Evolutionary conservation across 2,797 vertebrate species (phyloP).

Genomic region (Xenops minutus): DNA sequence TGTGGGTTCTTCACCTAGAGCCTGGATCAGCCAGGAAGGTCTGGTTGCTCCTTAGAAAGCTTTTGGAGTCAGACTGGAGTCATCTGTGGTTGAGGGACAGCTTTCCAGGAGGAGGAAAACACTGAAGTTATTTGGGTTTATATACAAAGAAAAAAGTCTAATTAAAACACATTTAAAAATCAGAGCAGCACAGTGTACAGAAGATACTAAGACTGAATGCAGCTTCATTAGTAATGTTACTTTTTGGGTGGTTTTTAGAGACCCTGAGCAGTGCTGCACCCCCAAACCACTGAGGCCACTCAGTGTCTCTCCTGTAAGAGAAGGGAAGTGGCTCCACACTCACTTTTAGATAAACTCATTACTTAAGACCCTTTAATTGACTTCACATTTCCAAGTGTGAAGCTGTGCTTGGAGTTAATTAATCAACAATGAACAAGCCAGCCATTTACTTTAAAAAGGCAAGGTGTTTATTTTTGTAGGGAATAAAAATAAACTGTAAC

Average conservation of each 20-base stretch:
- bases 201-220: not conserved
- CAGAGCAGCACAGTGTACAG: not conserved
- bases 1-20: not conserved
- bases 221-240: not conserved
- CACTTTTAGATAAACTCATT: not conserved
- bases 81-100: not conserved
- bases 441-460: constrained; percentile 6
- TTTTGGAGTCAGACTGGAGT: not conserved
- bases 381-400: not conserved
- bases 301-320: not conserved
- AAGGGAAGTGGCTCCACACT: not conserved
- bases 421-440: not conserved
- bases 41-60: not conserved
- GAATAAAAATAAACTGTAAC: constrained; percentile 50
- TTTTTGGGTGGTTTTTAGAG: not conserved
- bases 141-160: not conserved
- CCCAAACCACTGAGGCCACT: not conserved
- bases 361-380: not conserved
- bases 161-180: not conserved
- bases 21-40: not conserved
- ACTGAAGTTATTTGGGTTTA: not conserved
- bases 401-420: not conserved
- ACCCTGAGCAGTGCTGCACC: not conserved
- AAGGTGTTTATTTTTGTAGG: constrained; percentile 33
- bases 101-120: not conserved